Conservation (phyloP, 2,888 invertebrate genomes). For the Drosophila ustulata region DNA sequence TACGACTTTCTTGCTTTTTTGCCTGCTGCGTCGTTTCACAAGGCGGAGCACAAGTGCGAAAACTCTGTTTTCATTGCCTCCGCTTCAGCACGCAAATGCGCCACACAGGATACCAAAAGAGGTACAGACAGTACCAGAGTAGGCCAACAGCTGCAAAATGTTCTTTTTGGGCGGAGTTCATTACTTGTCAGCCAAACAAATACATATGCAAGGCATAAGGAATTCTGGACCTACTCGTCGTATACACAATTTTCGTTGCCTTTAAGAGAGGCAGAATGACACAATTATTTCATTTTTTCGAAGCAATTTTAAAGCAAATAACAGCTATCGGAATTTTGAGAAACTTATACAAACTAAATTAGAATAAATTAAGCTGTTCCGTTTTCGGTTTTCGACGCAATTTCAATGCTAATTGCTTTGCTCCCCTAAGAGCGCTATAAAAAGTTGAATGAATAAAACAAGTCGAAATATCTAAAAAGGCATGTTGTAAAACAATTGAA, state of each 20-base stretch:
- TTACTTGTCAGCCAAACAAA: conserved; percentile 39
- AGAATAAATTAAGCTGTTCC: not conserved
- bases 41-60: conserved; percentile 31
- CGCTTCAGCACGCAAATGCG: conserved; percentile 23
- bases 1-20: conserved; percentile 47
- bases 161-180: conserved; percentile 49
- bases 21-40: conserved; percentile 34
- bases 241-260: conserved; percentile 23
- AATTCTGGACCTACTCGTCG: conserved; percentile 1
- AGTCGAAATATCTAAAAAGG: conserved; percentile 6
- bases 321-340: conserved; percentile 1
- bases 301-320: conserved; percentile 37
- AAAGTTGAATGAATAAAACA: conserved; percentile 2
- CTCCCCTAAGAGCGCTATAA: not conserved
- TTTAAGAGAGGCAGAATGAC: conserved; percentile 62
- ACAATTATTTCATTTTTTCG: conserved; percentile 49
- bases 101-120: conserved; percentile 26
- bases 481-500: conserved; percentile 3
- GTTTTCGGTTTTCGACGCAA: not conserved
- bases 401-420: conserved; percentile 10
- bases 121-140: not conserved
- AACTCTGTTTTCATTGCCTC: conserved; percentile 17
- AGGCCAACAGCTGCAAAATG: conserved; percentile 33
- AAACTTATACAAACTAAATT: not conserved
- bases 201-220: conserved; percentile 3